Evolutionary conservation across 2,113 vertebrate genomes (phyloP).

Genomic region (Pandion haliaetus): DNA sequence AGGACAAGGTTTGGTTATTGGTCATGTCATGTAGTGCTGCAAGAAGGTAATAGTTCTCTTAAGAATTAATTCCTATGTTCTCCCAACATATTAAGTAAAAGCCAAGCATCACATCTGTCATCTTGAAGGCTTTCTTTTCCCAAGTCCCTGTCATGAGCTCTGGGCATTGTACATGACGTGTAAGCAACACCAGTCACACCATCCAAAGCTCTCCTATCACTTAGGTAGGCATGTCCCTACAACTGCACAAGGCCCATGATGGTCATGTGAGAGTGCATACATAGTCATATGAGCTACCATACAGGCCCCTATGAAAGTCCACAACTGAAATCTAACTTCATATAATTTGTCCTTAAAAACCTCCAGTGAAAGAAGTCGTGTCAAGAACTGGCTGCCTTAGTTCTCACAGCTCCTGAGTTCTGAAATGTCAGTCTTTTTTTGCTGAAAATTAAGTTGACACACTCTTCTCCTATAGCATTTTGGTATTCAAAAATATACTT

Average conservation of each 20-base stretch:
- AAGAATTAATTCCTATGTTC: background rate
- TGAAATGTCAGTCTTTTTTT: background rate
- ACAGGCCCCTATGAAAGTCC: background rate
- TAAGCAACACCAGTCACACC: background rate
- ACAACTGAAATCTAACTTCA: background rate
- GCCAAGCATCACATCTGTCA: background rate
- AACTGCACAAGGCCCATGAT: rapidly evolving
- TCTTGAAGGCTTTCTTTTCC: background rate
- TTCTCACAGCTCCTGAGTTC: background rate
- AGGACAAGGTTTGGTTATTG: background rate
- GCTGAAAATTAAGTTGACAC: background rate
- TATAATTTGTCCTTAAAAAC: background rate
- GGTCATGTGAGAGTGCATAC: rapidly evolving
- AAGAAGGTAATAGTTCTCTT: background rate
- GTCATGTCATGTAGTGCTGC: background rate
- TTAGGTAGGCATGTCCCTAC: no score
- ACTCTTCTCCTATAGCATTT: background rate
- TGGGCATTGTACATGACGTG: background rate
- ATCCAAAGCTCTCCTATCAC: background rate
- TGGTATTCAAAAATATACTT: background rate
- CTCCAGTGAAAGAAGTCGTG: background rate
- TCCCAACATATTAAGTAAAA: background rate
- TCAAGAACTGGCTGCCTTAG: background rate
- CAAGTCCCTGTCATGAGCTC: background rate
- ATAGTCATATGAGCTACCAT: background rate